Evolutionary conservation across 2,113 vertebrate genomes (phyloP).

Genomic region (Nasalis larvatus): DNA sequence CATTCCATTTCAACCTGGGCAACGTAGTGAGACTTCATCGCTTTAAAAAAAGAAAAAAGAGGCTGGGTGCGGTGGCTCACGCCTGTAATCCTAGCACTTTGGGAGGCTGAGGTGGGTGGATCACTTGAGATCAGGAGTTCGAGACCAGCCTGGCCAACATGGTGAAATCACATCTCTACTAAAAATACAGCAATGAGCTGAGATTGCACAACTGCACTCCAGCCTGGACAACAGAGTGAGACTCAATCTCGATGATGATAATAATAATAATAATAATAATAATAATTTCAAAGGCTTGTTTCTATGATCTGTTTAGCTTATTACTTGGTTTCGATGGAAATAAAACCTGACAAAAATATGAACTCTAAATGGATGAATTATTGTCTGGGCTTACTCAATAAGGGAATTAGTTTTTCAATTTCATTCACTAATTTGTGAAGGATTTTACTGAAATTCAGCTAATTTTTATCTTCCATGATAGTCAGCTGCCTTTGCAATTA

Average conservation of each 20-base stretch:
- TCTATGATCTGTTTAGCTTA: neutral
- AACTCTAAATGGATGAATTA: neutral
- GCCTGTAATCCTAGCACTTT: too few relatives aligned
- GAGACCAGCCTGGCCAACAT: too few relatives aligned
- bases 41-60: neutral
- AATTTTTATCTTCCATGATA: neutral
- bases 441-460: neutral
- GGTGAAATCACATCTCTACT: too few relatives aligned
- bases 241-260: too few relatives aligned
- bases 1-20: neutral
- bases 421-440: neutral
- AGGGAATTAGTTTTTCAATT: slow-evolving; percentile 34
- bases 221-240: too few relatives aligned
- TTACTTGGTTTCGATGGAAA: slow-evolving; percentile 2
- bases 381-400: neutral
- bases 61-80: too few relatives aligned
- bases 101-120: too few relatives aligned
- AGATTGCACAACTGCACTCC: too few relatives aligned
- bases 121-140: too few relatives aligned
- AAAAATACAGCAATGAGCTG: too few relatives aligned
- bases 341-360: neutral
- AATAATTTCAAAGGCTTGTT: neutral
- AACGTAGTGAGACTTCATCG: neutral
- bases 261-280: neutral
- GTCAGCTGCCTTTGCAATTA: neutral